phyloP scores from a whole-genome alignment of 2,797 vertebrate genomes.

The Remorina albescens region DNA sequence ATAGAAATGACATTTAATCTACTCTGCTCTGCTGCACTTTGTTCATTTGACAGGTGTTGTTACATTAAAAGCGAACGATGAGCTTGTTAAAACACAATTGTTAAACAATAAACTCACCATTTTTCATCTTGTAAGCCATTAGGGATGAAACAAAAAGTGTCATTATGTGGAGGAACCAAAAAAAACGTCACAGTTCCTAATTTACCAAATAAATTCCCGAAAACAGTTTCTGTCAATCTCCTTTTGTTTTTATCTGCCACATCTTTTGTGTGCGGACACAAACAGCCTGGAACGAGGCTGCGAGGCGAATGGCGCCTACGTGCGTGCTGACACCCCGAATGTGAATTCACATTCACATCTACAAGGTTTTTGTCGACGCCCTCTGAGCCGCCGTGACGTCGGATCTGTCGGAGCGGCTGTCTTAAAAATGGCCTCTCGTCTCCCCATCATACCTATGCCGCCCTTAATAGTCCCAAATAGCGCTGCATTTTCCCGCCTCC shows the following conservation, averaged over 20 bases:
- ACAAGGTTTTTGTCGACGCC: slow-evolving; percentile 14
- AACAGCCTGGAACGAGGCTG: not conserved
- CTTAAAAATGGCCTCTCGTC: slow-evolving; percentile 18
- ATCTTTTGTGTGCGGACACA: not conserved
- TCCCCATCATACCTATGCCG: slow-evolving; percentile 25
- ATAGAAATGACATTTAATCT: no score
- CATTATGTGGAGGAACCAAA: no score
- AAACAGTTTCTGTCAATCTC: no score
- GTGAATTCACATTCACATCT: not conserved
- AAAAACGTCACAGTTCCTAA: no score
- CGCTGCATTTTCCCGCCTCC: slow-evolving; percentile 28
- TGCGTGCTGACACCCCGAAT: not conserved
- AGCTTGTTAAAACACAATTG: no score
- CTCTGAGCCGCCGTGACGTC: not conserved
- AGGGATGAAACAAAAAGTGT: no score
- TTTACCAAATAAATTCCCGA: no score
- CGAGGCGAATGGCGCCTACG: not conserved
- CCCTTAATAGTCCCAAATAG: slow-evolving; percentile 47
- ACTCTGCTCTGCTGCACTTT: no score
- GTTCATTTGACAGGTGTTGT: no score
- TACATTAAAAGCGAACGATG: no score
- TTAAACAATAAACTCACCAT: no score
- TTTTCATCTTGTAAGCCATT: no score
- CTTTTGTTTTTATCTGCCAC: not conserved
- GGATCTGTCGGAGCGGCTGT: not conserved